Evolutionary conservation across 2,888 invertebrate genomes (phyloP).

Genomic region (Drosophila rellima): DNA sequence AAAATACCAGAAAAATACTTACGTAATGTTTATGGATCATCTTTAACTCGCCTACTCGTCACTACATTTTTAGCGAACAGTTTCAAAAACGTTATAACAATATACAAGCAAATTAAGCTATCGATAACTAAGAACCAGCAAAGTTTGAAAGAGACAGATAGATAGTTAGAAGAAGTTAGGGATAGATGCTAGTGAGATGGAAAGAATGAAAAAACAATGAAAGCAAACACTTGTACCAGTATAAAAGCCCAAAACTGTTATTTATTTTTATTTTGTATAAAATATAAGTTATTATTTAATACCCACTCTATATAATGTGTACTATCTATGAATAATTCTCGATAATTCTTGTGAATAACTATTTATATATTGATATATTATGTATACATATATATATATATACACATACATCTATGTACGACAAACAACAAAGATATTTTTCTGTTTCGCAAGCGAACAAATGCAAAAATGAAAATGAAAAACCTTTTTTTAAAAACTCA

Average conservation of each 20-base stretch:
- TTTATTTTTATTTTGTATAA: slow-evolving; percentile 77
- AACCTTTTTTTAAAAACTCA: slow-evolving; percentile 75
- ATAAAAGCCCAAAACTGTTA: slow-evolving; percentile 79
- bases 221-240: slow-evolving; percentile 73
- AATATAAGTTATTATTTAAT: slow-evolving; percentile 54
- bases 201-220: slow-evolving; percentile 1
- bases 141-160: slow-evolving; percentile 19
- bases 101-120: slow-evolving; percentile 19
- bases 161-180: slow-evolving; percentile 18
- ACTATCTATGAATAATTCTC: slow-evolving; percentile 71
- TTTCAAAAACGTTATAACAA: slow-evolving; percentile 31
- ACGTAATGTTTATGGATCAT: slow-evolving; percentile 45
- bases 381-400: slow-evolving; percentile 49
- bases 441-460: slow-evolving; percentile 78
- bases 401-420: slow-evolving; percentile 70
- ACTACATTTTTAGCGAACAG: slow-evolving; percentile 58
- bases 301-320: slow-evolving; percentile 52
- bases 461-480: slow-evolving; percentile 67
- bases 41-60: slow-evolving; percentile 75
- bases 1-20: slow-evolving; percentile 33
- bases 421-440: slow-evolving; percentile 75
- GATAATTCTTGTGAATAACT: slow-evolving; percentile 77
- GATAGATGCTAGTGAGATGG: not conserved
- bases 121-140: slow-evolving; percentile 24
- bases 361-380: slow-evolving; percentile 72